Conservation (phyloP, 1,140 invertebrate genomes). For the Drosophila pseudoobscura region DNA sequence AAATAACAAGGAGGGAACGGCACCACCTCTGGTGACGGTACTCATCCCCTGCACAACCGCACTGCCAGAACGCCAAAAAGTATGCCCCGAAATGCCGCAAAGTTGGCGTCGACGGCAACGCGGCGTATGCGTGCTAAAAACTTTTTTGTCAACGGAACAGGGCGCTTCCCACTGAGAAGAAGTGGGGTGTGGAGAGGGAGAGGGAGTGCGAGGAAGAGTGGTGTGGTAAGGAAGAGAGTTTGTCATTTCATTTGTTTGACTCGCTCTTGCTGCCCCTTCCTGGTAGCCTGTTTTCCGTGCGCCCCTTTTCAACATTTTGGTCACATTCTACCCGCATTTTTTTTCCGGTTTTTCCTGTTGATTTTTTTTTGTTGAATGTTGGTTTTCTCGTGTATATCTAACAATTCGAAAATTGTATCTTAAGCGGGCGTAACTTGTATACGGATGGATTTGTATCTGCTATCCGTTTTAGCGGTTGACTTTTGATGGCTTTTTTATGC, state of each 20-base stretch:
- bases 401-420: slow-evolving; percentile 72
- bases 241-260: slow-evolving; percentile 65
- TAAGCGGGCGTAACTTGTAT: slow-evolving; percentile 59
- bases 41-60: slow-evolving; percentile 7
- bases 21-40: slow-evolving; percentile 5
- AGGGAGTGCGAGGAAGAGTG: slow-evolving; percentile 22
- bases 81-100: slow-evolving; percentile 72
- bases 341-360: slow-evolving; percentile 19
- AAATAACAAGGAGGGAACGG: slow-evolving; percentile 63
- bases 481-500: slow-evolving; percentile 33
- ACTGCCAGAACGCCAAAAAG: slow-evolving; percentile 65
- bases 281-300: slow-evolving; percentile 3
- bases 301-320: slow-evolving; percentile 60
- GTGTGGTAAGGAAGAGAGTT: slow-evolving; percentile 46
- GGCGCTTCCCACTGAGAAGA: slow-evolving; percentile 36
- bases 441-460: slow-evolving; percentile 47
- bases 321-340: slow-evolving; percentile 70
- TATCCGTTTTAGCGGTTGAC: slow-evolving; percentile 47
- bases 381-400: slow-evolving; percentile 32
- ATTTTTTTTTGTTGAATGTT: slow-evolving; percentile 4
- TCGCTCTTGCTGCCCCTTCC: slow-evolving; percentile 3
- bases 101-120: slow-evolving; percentile 59
- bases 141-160: slow-evolving; percentile 66
- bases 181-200: not conserved
- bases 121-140: slow-evolving; percentile 75